These are phyloP conservation scores for Eulemur rubriventer DNA, from an alignment of 2,797 vertebrate species.

Conservation along the genomic window DNA sequence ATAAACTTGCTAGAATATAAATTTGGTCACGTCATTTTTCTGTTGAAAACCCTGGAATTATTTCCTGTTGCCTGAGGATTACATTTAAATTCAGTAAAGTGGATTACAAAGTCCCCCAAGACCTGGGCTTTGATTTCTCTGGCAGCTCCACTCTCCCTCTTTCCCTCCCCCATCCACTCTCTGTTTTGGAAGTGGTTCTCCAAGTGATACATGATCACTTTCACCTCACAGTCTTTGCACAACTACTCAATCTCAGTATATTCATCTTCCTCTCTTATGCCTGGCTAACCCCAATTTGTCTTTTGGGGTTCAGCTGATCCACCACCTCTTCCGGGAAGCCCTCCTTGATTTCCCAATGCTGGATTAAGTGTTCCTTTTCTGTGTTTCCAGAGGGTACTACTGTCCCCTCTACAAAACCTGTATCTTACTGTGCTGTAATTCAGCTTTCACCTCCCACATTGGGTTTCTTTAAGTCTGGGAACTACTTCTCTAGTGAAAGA, in stretches of 20 bases:
- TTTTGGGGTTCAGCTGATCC: neutral
- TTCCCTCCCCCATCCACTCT: neutral
- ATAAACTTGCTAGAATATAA: neutral
- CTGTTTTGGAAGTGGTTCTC: neutral
- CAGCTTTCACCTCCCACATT: neutral
- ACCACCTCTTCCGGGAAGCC: neutral
- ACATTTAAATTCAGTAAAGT: neutral
- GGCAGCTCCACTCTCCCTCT: neutral
- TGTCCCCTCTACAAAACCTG: neutral
- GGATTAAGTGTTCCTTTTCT: neutral
- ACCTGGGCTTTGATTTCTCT: neutral
- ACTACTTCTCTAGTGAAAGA: neutral
- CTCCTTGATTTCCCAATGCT: neutral
- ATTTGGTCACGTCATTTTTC: neutral
- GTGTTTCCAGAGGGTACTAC: neutral
- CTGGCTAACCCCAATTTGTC: neutral
- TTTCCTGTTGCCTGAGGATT: neutral
- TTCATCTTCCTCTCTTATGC: neutral
- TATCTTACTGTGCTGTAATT: neutral
- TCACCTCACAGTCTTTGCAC: neutral
- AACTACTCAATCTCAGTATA: neutral
- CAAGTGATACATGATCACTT: neutral
- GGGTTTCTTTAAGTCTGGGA: neutral
- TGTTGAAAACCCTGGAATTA: neutral
- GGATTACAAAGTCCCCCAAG: neutral